Evolutionary conservation across 2,888 invertebrate genomes (phyloP), one percentile per base, ranked within the genome.

Genomic region (Lymantria monacha): DNA sequence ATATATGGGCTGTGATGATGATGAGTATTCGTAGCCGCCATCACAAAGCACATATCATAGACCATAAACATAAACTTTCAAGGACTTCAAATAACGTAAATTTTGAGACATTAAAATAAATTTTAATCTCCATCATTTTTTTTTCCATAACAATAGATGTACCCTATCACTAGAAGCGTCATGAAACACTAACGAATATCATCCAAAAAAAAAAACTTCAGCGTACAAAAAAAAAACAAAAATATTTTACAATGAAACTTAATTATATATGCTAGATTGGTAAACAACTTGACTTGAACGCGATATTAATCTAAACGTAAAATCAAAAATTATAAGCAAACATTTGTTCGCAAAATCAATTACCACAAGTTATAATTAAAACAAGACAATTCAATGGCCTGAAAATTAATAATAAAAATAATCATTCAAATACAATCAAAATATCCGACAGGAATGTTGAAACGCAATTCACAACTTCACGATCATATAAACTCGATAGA

Each of bases 281-380:
- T 84, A 83, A 83, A 82, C 77, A 81, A 75, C 63, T 53, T 72
- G 70, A 72, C 70, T 74, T 59, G 56, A 50, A 56, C 69, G 74
- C 74, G 73, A 74, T 57, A 72, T 55, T 63, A 74, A 74, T 74
- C 72, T 76, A 72, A 66, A 22, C 63, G 55, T 53, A 56, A n/a
- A n/a, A 12, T 47, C 48, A 11, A 38, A 54, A 60, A 49, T 49
- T 30, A 57, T 49, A 48, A 53, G 48, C 48, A 54, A 48, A 51
- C 31, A 49, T 57, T 55, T 57, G 45, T 57, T 51, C 13, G 52
- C 49, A 55, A 46, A 51, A n/a, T n/a, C n/a, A n/a, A n/a, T n/a
- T n/a, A 53, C 5, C n/a, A 56, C 52, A 49, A 53, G 7, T 5
- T 22, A 37, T 36, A 36, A 41, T 8, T 11, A 37, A 53, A 43